Base-by-base conservation (phyloP, 2,888 invertebrate species). In the Automeris io region DNA sequence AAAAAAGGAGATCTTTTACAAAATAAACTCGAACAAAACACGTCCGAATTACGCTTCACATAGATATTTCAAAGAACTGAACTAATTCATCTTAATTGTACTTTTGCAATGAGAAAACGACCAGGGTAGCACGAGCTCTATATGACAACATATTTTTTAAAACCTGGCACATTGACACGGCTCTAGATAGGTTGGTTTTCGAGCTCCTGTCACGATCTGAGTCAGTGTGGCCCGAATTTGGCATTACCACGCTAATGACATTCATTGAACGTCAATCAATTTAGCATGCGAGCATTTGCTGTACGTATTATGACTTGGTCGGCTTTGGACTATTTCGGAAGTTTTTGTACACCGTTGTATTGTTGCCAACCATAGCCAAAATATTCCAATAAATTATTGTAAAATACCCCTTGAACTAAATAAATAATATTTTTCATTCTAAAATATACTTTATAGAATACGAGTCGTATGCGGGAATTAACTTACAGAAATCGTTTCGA, bases 241-340 rank as follows among this genome's bases (percentile, higher is more conserved):
- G 67, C 73, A 61, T 71, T 62, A 60, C 59, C 61, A 59, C 57
- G 77, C 70, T 79, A 80, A 80, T 73, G 63, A 56, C 69, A 63
- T 72, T 75, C 73, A 75, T 79, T 75, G 73, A 61, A 58, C 59
- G 77, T 69, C 75, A 79, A 78, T 75, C 71, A 75, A 70, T 70
- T 77, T 76, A 78, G 76, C 70, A 52, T 34, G 51, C 58, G 48
- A 54, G 61, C 68, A 69, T 78, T 75, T 72, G 65, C 69, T 51
- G 56, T 64, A 63, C 57, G 51, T 58, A 65, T 76, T 74, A 70
- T 58, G 52, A 51, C 40, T 40, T 33, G n/a, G n/a, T n/a, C 18
- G 31, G 31, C 32, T 19, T 32, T 23, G 32, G 23, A 22, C 32
- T 22, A 32, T 33, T 19, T 23, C 21, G 35, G 16, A n/a, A n/a